Conservation (phyloP, 2,888 invertebrate species). For the Geotrupes spiniger region DNA sequence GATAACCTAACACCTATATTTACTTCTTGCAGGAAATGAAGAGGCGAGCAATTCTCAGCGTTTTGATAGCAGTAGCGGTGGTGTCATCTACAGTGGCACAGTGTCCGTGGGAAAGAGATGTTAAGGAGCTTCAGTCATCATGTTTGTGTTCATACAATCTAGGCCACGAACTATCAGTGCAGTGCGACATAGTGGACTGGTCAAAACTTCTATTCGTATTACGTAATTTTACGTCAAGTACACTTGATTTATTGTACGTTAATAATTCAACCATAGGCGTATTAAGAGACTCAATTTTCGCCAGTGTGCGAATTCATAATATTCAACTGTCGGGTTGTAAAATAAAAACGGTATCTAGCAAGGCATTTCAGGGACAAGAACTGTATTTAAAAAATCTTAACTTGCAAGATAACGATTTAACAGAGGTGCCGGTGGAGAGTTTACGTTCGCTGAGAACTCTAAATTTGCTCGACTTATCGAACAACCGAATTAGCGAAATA, state of each 20-base stretch:
- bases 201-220: constrained; percentile 69
- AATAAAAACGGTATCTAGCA: constrained; percentile 66
- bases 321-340: constrained; percentile 82
- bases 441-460: constrained; percentile 67
- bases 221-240: constrained; percentile 65
- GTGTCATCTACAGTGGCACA: constrained; percentile 54
- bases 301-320: constrained; percentile 71
- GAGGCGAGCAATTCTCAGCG: constrained; percentile 33
- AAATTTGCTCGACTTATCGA: constrained; percentile 79
- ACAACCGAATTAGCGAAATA: constrained; percentile 71
- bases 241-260: constrained; percentile 81
- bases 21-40: constrained; percentile 44
- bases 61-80: constrained; percentile 33
- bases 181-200: constrained; percentile 88
- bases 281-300: constrained; percentile 66
- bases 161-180: constrained; percentile 80
- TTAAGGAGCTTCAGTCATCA: constrained; percentile 72
- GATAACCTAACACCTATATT: too few relatives aligned
- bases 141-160: constrained; percentile 88
- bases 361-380: constrained; percentile 83
- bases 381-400: constrained; percentile 77
- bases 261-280: constrained; percentile 79
- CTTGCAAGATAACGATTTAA: constrained; percentile 78
- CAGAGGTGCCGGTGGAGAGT: constrained; percentile 73
- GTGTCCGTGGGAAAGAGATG: constrained; percentile 82